Percentiles rank a stretch among this genome's conserved stretches.
These are phyloP conservation scores for Drosophila seclusa DNA, from an alignment of 2,888 invertebrate species.

Conservation along the genomic window DNA sequence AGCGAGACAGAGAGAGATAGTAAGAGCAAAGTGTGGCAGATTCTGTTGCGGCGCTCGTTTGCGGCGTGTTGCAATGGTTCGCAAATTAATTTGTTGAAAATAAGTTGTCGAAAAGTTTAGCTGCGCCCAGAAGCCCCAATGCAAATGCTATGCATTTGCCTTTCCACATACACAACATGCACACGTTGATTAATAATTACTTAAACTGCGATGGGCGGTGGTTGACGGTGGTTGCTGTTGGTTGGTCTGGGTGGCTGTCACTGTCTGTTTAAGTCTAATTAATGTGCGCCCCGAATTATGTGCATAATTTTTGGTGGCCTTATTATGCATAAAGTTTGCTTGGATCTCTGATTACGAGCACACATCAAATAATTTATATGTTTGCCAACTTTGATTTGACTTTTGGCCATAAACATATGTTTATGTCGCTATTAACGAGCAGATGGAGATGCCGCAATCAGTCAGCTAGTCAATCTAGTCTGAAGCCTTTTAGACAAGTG, in stretches of 20 bases:
- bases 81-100: slow-evolving; percentile 82
- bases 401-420: slow-evolving; percentile 61
- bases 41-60: slow-evolving; percentile 29
- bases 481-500: slow-evolving; percentile 15
- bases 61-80: slow-evolving; percentile 50
- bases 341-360: slow-evolving; percentile 36
- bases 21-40: slow-evolving; percentile 5
- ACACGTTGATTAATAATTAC: slow-evolving; percentile 62
- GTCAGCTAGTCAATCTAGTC: slow-evolving; percentile 19
- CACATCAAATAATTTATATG: slow-evolving; percentile 40
- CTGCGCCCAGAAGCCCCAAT: slow-evolving; percentile 12
- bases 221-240: background rate
- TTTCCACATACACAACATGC: slow-evolving; percentile 10
- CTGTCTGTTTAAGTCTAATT: slow-evolving; percentile 62
- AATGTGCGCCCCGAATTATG: slow-evolving; percentile 47
- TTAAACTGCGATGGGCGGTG: slow-evolving; percentile 9
- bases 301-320: slow-evolving; percentile 44
- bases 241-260: background rate
- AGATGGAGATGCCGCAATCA: slow-evolving; percentile 15
- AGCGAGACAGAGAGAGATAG: slow-evolving; percentile 2
- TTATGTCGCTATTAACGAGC: slow-evolving; percentile 53
- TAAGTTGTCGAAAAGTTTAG: slow-evolving; percentile 77
- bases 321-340: slow-evolving; percentile 65
- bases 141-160: slow-evolving; percentile 27
- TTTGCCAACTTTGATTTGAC: slow-evolving; percentile 46